Percentiles rank a stretch among this genome's conserved stretches.
Conservation (phyloP, 92 coral and sea anemone species). For the Montipora capitata region DNA sequence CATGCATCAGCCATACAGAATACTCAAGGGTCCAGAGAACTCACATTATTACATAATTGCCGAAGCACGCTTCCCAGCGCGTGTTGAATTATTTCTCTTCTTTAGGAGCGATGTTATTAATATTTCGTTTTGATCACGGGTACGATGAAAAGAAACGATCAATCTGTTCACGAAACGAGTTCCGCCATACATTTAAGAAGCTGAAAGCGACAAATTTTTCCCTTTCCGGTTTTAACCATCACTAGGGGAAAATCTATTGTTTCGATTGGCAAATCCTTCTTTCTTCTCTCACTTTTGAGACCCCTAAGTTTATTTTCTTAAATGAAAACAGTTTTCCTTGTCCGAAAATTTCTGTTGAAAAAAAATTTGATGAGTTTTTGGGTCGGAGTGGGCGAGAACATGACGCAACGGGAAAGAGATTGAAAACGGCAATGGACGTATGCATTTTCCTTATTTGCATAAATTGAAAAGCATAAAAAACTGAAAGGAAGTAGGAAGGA, state of each 20-base stretch:
- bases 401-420: conserved; percentile 8
- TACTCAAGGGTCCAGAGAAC: background rate
- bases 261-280: background rate
- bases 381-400: background rate
- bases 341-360: background rate
- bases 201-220: background rate
- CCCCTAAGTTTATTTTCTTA: background rate
- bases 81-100: background rate
- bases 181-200: background rate
- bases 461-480: conserved; percentile 8
- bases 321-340: background rate
- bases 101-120: background rate
- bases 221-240: conserved; percentile 10
- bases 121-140: background rate
- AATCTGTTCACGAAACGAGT: background rate
- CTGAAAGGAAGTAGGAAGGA: background rate
- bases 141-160: background rate
- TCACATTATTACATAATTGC: conserved; percentile 4
- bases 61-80: background rate
- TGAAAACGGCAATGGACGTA: background rate
- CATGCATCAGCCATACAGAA: conserved; percentile 34
- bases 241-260: background rate
- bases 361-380: background rate
- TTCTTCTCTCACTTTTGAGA: background rate
- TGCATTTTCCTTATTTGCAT: background rate